Base-by-base conservation (phyloP, 2,888 invertebrate genomes). In the Drosophila niveifrons region DNA sequence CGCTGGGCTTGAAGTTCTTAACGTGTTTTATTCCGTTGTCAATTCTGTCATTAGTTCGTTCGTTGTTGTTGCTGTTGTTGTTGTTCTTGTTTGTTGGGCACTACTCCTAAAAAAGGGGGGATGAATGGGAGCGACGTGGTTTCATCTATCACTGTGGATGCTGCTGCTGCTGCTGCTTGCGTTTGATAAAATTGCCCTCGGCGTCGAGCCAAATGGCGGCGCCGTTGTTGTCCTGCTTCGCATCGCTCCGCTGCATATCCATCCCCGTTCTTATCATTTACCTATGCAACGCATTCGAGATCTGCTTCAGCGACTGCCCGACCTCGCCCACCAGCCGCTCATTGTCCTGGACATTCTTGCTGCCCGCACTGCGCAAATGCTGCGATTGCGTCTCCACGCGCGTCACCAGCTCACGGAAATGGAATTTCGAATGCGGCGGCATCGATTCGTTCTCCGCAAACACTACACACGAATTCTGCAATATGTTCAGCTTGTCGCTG, bases 371-470 rank as follows among this genome's bases (percentile, higher is more conserved):
- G 59, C 96, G 93, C 75, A 96, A 91, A 82, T 94, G 94, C 74
- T 95, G 93, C 31, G 95, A 95, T 90, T 96, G 95, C 11, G 93
- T 93, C 90, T 96, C 96, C 56, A 96, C 93, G 48, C 95, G 94
- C 3, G 94, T 94, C 28, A 96, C 93, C 70, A 96, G 92, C 91
- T 96, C 96, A 44, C 97, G 95, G 90, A 97, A 96, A 85, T 97
- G 96, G 92, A 98, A 97, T 90, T 98, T 96, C 53, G 96, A 95
- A 90, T 97, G 97, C 15, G 97, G 96, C 10, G 97, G 96, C 88
- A 96, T 95, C 13, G 94, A 93, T 66, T 94, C 94, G 75, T 94
- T 94, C 82, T 98, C 98, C 13, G 97, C 96, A 88, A 96, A 97
- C 80, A 95, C 95, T 85, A 95, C 94, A 93, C 98, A 98, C 77